phyloP scores from a whole-genome alignment of 2,797 vertebrate genomes.

The Alfaro cultratus region DNA sequence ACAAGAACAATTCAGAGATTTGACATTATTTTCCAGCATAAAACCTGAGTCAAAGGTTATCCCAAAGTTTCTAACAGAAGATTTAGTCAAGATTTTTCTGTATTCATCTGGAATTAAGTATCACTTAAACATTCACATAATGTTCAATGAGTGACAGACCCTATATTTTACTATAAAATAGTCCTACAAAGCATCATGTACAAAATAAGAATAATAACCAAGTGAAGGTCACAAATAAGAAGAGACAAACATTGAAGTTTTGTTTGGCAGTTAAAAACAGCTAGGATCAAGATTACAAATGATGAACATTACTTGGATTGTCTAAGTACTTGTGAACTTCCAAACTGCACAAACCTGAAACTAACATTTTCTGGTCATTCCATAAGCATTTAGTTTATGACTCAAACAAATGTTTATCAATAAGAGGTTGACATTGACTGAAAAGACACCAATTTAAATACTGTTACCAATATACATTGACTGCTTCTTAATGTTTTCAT shows the following conservation, averaged over 20 bases:
- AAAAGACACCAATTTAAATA: constrained; percentile 3
- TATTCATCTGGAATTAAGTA: not conserved
- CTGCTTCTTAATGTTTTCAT: constrained; percentile 47
- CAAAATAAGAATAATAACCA: not conserved
- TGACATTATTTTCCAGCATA: too few species aligned
- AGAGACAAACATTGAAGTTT: not conserved
- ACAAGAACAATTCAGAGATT: too few species aligned
- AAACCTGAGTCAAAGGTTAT: too few species aligned
- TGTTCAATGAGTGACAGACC: not conserved
- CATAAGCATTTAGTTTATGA: not conserved
- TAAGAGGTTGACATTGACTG: not conserved
- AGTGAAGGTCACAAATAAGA: not conserved
- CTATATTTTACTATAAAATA: not conserved
- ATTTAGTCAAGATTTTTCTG: not conserved
- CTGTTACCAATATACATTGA: constrained; percentile 8
- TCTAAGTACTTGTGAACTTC: not conserved
- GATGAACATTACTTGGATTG: not conserved
- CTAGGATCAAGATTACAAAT: not conserved
- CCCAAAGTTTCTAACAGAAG: not conserved
- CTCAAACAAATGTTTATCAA: not conserved
- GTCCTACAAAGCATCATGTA: not conserved
- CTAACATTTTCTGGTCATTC: not conserved
- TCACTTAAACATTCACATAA: not conserved
- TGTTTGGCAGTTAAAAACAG: not conserved
- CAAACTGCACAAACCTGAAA: not conserved